Base-by-base conservation (phyloP, 2,797 vertebrate species). In the Presbytis comata region DNA sequence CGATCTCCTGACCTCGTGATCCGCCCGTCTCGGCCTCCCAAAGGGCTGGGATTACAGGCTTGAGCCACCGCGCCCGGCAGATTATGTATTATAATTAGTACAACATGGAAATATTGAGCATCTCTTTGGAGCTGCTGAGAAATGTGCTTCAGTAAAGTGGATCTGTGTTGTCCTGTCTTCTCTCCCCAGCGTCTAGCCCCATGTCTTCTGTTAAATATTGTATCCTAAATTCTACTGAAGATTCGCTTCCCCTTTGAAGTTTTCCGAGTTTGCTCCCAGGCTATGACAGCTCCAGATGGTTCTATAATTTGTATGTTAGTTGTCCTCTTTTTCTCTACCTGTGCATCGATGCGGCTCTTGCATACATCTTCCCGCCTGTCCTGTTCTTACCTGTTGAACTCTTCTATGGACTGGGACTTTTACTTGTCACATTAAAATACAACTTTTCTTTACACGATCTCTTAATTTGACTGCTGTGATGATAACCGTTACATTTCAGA, bases 21-120 rank as follows among this genome's bases (percentile, higher is more conserved):
- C 41, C 1, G 41, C 41, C 41, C 41, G 41, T 41, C 41, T 41
- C 6, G 6, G 41, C 6, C 41, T 44, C 41, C 41, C 41, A 44
- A 44, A 44, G 7, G 8, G 41, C 41, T 44, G 41, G 41, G 41
- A 44, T 44, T 44, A 44, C 41, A 44, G 41, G 41, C 41, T 44
- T 44, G 41, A 44, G 41, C 41, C 41, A 44, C 6, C 1, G 41
- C 41, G 8, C 41, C 41, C 7, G 41, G 41, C 7, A 86, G 33
- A 80, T 6, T 28, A 79, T 94, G 33, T n/a, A 13, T 89, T 83
- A 44, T 85, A 85, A 96, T 94, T 79, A 91, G 24, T 79, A n/a
- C 53, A 46, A 55, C 26, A 44, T n/a, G 39, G 93, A 22, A 79
- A 61, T 85, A 80, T 44, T 75, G 30, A 96, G 0, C 14, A 21